A percentile compares a stretch with the other conserved stretches of the same genome.
Conservation (phyloP, 2,797 vertebrate genomes). For the Brotula barbata region DNA sequence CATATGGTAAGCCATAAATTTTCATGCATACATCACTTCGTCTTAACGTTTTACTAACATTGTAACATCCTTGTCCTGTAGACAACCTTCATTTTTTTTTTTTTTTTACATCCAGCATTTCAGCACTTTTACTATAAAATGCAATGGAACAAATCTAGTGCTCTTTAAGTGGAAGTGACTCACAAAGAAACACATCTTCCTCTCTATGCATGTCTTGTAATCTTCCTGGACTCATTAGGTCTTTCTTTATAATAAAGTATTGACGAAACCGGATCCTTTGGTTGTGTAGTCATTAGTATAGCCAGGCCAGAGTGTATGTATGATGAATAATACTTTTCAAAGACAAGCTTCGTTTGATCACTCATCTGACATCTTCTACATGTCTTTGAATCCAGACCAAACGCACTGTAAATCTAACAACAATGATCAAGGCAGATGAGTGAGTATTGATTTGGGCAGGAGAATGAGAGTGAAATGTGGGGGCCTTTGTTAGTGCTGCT, state of each 20-base stretch:
- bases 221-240: constrained; percentile 36
- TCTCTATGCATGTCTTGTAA: constrained; percentile 12
- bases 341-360: constrained; percentile 61
- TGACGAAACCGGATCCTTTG: constrained; percentile 40
- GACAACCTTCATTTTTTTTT: no score
- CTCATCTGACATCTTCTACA: constrained; percentile 51
- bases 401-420: no score
- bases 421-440: constrained; percentile 60
- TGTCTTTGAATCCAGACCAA: no score
- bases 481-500: constrained; percentile 43
- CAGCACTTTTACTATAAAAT: neutral
- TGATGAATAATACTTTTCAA: constrained; percentile 66
- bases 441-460: constrained; percentile 48
- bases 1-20: no score
- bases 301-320: constrained; percentile 22
- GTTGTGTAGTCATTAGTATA: constrained; percentile 56
- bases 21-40: no score
- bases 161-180: neutral
- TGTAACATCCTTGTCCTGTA: no score
- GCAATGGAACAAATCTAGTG: neutral
- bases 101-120: neutral
- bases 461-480: constrained; percentile 28
- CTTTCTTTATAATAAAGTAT: constrained; percentile 29
- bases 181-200: constrained; percentile 6
- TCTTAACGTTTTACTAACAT: no score